Evolutionary conservation across 2,113 vertebrate genomes (phyloP), one percentile per base, ranked within the genome.

Genomic region (Egretta garzetta): DNA sequence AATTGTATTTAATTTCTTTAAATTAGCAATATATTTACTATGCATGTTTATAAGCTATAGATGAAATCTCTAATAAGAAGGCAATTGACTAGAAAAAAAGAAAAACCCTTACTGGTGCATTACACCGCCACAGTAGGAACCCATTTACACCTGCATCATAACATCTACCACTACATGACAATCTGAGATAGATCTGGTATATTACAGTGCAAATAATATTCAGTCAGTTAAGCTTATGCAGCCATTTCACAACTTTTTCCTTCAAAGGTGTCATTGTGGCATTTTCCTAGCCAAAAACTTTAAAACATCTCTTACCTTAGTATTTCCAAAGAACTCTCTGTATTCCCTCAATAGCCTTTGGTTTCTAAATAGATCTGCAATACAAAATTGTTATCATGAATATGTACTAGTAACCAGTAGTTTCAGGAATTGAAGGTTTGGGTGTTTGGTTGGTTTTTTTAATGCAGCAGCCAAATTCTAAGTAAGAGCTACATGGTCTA

Each of bases 271-370:
- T 52, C 33, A 37, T 3, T 1, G 1, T 2, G 0, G 21, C 21
- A 68, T 35, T 73, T 53, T 79, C 64, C 52, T 37, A 75, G 22
- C 1, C 24, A 82, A 91, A 83, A 55, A 7, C n/a, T 39, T 62
- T 24, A 56, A 85, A 84, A 60, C 6, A 28, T 17, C 50, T 66
- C 63, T 98, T 97, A 99, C 99, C 99, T 99, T 99, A 39, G 99
- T 99, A 96, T 99, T 99, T 97, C 99, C 99, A 98, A 99, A 98
- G 96, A 99, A 99, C 89, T 99, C 99, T 97, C 98, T 99, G 97
- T 99, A 99, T 96, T 99, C 99, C 93, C 98, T 99, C 97, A 99
- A 95, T 91, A 99, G 94, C 91, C 99, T 99, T 95, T 99, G 99
- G 96, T 99, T 99, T 96, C 98, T 98, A 97, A 99, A 99, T 32